Conservation (phyloP, 2,888 invertebrate genomes). For the Capitulum mitella region DNA sequence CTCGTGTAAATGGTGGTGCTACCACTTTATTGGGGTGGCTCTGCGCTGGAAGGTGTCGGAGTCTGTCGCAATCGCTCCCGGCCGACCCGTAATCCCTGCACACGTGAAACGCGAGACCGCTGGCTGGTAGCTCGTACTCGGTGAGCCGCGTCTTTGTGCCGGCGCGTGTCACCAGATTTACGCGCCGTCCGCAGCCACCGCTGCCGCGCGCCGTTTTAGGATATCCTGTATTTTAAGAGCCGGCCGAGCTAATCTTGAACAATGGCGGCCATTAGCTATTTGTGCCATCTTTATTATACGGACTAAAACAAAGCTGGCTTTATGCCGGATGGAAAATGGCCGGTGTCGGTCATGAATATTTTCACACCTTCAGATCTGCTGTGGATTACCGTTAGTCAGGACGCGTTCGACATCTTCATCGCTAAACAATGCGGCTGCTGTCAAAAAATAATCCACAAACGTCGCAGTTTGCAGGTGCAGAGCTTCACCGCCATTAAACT, state of each 20-base stretch:
- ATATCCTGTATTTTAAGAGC: not conserved
- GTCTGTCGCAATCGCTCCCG: not conserved
- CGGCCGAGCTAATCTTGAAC: not conserved
- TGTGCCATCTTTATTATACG: not conserved
- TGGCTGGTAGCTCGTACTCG: not conserved
- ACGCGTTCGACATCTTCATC: no score
- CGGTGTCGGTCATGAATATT: not conserved
- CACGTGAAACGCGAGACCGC: not conserved
- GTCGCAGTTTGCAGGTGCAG: not conserved
- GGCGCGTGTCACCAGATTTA: not conserved
- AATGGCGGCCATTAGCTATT: not conserved
- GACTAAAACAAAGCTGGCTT: conserved; percentile 9
- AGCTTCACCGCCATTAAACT: no score
- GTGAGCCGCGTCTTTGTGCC: not conserved
- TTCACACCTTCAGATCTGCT: not conserved
- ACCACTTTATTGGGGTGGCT: not conserved
- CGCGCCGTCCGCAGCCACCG: not conserved
- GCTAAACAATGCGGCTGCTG: no score
- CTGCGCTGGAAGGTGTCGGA: not conserved
- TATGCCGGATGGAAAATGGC: not conserved
- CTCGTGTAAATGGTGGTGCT: conserved; percentile 14
- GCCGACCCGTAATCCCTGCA: not conserved
- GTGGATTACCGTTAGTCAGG: no score
- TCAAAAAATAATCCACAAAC: no score
- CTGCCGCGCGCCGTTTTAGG: not conserved